These are phyloP conservation scores for Siphonodentalium dalli DNA, from an alignment of 2,888 invertebrate genomes.

Conservation along the genomic window DNA sequence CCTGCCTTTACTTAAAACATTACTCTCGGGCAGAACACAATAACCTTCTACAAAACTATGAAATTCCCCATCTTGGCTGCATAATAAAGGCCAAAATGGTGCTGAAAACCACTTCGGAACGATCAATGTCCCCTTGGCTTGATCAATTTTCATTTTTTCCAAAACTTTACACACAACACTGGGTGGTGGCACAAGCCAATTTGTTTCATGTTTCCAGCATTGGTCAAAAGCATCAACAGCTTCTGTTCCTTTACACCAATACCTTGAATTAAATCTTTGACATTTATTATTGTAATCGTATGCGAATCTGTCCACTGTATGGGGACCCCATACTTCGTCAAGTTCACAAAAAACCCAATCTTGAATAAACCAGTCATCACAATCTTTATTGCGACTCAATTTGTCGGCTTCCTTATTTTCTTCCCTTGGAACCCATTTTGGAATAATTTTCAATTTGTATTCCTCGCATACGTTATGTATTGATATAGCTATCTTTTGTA, in stretches of 20 bases:
- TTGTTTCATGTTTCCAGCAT: conserved; percentile 1
- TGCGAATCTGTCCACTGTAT: conserved; percentile 15
- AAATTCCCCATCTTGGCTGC: background rate
- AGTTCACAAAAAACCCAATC: background rate
- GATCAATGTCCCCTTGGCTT: background rate
- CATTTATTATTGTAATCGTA: conserved; percentile 11
- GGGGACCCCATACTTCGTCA: background rate
- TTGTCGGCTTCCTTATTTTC: conserved; percentile 1
- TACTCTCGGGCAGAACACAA: background rate
- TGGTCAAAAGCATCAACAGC: conserved; percentile 4
- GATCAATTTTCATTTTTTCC: conserved; percentile 2
- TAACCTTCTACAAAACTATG: background rate
- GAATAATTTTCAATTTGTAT: background rate
- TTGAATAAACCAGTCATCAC: conserved; percentile 9
- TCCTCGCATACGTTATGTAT: background rate
- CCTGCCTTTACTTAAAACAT: background rate
- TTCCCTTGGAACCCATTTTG: conserved; percentile 9
- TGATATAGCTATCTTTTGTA: conserved; percentile 2
- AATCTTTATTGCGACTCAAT: conserved; percentile 1
- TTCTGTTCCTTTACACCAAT: conserved; percentile 11
- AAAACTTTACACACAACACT: background rate
- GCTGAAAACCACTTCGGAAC: conserved; percentile 1
- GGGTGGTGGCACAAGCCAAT: conserved; percentile 16
- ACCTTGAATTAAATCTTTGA: conserved; percentile 4
- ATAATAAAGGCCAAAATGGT: conserved; percentile 2